phyloP scores from a whole-genome alignment of 2,797 vertebrate genomes.

The Anisognathus igniventris region DNA sequence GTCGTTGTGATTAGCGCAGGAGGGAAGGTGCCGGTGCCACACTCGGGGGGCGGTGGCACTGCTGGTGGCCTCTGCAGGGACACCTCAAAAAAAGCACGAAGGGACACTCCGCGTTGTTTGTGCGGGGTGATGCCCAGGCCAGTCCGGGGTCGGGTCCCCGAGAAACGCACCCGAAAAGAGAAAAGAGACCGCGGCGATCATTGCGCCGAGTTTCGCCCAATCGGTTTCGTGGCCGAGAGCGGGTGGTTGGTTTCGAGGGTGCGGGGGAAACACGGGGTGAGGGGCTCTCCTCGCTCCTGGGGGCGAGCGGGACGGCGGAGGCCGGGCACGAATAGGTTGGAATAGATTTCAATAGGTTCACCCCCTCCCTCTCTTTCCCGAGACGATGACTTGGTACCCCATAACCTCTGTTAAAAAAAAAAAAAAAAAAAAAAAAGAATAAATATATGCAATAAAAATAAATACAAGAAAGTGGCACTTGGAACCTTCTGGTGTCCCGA shows the following conservation, averaged over 20 bases:
- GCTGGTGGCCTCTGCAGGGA: background rate
- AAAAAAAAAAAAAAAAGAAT: no score
- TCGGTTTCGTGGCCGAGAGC: background rate
- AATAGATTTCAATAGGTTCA: background rate
- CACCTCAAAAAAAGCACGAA: background rate
- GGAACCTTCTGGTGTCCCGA: background rate
- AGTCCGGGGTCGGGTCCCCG: background rate
- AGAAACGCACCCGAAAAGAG: background rate
- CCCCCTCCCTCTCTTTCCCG: background rate
- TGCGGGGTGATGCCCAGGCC: background rate
- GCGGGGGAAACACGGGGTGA: background rate
- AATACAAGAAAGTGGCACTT: background rate
- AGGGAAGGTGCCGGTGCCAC: background rate
- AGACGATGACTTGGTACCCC: background rate
- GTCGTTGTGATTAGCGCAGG: background rate
- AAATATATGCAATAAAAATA: background rate
- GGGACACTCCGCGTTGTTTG: background rate
- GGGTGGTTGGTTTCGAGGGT: background rate
- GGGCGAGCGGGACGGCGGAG: background rate
- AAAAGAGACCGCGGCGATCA: background rate
- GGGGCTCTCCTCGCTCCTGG: background rate
- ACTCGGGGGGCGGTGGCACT: fast-evolving
- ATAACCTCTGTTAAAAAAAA: background rate
- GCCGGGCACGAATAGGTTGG: background rate
- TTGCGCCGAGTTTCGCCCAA: background rate